phyloP scores from a whole-genome alignment of 2,113 vertebrate species.

The Bambusicola thoracicus region DNA sequence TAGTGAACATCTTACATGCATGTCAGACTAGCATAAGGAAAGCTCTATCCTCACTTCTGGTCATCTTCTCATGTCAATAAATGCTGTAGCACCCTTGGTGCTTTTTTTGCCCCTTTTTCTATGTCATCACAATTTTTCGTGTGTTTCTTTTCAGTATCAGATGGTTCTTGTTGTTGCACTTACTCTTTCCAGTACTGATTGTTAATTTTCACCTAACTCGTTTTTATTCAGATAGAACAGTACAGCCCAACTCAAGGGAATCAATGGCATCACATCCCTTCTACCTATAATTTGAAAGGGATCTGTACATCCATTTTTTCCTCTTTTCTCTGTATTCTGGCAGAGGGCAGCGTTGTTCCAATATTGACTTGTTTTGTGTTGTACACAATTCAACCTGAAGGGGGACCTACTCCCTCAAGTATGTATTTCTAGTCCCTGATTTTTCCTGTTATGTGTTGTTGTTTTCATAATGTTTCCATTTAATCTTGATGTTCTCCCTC shows the following conservation, averaged over 20 bases:
- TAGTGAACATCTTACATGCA: not conserved
- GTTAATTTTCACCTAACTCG: not conserved
- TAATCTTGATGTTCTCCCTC: conserved; percentile 2
- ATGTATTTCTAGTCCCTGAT: not conserved
- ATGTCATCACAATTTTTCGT: not conserved
- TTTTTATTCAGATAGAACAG: not conserved
- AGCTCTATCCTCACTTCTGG: not conserved
- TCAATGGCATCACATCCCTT: not conserved
- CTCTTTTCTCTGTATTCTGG: not conserved
- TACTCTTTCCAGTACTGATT: not conserved
- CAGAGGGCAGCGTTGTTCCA: conserved; percentile 59
- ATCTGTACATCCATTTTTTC: not conserved
- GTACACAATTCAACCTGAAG: not conserved
- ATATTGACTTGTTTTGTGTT: not conserved
- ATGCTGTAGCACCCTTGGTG: not conserved
- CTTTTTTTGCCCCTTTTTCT: not conserved
- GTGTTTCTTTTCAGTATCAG: not conserved
- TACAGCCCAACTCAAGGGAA: not conserved
- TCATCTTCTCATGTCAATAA: not conserved
- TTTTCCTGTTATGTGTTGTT: not conserved
- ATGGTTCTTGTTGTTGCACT: not conserved
- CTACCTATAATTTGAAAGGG: not conserved
- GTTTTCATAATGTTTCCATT: not conserved
- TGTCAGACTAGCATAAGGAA: not conserved
- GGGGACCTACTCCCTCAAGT: not conserved